Evolutionary conservation across 2,113 vertebrate species (phyloP), one percentile per base, ranked within the genome.

Genomic region (Marmota monax): DNA sequence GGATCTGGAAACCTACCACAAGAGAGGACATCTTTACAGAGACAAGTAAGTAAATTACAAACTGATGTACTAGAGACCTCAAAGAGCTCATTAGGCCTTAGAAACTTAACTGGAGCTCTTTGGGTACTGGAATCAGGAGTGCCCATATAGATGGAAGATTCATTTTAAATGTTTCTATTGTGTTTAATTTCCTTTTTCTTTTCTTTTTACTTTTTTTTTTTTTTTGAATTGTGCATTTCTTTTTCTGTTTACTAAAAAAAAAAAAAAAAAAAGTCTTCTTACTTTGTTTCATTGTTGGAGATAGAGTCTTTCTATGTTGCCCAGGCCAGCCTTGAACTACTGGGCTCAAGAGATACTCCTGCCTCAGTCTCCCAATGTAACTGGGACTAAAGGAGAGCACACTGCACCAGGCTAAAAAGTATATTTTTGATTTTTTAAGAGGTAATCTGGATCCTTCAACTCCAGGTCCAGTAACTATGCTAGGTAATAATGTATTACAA

Each of bases 21-120:
- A 34, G 32, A 76, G 11, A 69, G 34, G 42, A 58, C 23, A 53
- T 7, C 17, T 29, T 67, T 32, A 34, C 63, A 61, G 27, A 63
- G 34, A 73, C 11, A 6, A n/a, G 84, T 92, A 32, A 95, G 85
- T 92, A 32, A 67, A 65, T 37, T 13, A 23, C 10, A 53, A 65
- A 22, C 18, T 10, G 0, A 1, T 32, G 22, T 58, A 27, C 25
- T 29, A 32, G 70, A 58, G 37, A 7, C 2, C 4, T 23, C 0
- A 1, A 42, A 53, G 2, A 90, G 25, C 17, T 67, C 3, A 37
- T 29, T 4, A 29, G 20, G 7, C 13, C 22, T 69, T 56, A n/a
- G 27, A n/a, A 79, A 34, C 29, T 73, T 65, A 51, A 48, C 2
- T 13, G 16, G 11, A 67, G 82, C 34, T 88, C 22, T 92, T 61